These are phyloP conservation scores for Hemaris fuciformis DNA, from an alignment of 2,888 invertebrate genomes.

Conservation along the genomic window DNA sequence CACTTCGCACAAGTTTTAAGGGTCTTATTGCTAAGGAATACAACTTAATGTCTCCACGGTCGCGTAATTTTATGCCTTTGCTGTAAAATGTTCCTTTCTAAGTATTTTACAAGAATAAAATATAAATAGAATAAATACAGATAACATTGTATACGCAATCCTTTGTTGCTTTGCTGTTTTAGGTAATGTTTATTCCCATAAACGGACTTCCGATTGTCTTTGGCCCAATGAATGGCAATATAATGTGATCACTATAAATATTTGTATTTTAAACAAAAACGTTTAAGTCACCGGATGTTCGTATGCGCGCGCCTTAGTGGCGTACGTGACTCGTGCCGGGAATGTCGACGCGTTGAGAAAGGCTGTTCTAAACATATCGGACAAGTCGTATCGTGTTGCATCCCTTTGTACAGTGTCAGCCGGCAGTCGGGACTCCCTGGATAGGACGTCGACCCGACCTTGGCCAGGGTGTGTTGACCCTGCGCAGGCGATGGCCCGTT, in stretches of 20 bases:
- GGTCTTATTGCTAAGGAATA: neutral
- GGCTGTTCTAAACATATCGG: constrained; percentile 8
- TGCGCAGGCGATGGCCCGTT: constrained; percentile 65
- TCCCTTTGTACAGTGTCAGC: constrained; percentile 14
- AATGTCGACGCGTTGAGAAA: constrained; percentile 2
- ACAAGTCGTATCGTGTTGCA: constrained; percentile 11
- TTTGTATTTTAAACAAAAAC: neutral
- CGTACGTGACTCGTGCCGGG: constrained; percentile 11
- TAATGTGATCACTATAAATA: neutral
- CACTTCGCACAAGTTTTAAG: neutral
- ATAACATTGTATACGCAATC: too few relatives aligned
- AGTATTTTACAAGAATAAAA: too few relatives aligned
- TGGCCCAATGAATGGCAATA: too few relatives aligned
- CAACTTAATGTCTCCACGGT: too few relatives aligned
- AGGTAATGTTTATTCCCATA: too few relatives aligned
- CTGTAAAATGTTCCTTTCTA: neutral
- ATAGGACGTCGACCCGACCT: constrained; percentile 64
- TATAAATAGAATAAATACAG: too few relatives aligned
- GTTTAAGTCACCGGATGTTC: neutral
- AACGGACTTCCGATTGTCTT: too few relatives aligned
- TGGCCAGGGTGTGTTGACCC: constrained; percentile 69
- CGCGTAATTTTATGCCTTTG: neutral
- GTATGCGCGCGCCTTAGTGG: neutral
- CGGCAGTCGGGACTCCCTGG: constrained; percentile 40
- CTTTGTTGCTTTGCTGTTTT: too few relatives aligned